phyloP scores from a whole-genome alignment of 2,888 invertebrate species.

The Leptinotarsa tumamoca region DNA sequence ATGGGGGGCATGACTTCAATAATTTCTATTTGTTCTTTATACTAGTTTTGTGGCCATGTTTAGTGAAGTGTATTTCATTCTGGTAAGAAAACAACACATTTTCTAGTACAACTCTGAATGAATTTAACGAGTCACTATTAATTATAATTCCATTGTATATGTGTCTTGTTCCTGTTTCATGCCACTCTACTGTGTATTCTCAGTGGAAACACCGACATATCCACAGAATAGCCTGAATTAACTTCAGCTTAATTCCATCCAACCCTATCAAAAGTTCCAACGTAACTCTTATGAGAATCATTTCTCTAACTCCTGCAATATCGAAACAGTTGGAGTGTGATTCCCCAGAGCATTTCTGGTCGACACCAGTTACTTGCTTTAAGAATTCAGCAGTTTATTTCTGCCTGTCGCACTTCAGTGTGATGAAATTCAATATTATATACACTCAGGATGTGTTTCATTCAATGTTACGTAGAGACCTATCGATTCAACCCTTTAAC shows the following conservation, averaged over 20 bases:
- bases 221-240: slow-evolving; percentile 7
- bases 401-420: slow-evolving; percentile 66
- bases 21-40: no score
- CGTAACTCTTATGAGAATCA: slow-evolving; percentile 40
- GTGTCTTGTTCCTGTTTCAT: not conserved
- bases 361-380: slow-evolving; percentile 66
- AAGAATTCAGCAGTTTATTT: slow-evolving; percentile 68
- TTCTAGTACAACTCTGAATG: no score
- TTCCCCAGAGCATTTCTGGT: slow-evolving; percentile 62
- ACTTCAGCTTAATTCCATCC: slow-evolving; percentile 36
- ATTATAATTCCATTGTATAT: not conserved
- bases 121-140: no score
- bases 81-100: no score
- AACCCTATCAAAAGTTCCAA: slow-evolving; percentile 41
- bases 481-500: no score
- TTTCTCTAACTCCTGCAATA: slow-evolving; percentile 52
- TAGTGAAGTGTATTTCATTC: no score
- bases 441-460: not conserved
- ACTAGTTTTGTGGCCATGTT: no score
- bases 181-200: not conserved
- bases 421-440: slow-evolving; percentile 65
- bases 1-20: no score
- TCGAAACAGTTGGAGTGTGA: slow-evolving; percentile 65
- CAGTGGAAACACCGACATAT: not conserved
- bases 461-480: not conserved